Percentiles rank a stretch among this genome's conserved stretches.
phyloP scores from a whole-genome alignment of 2,888 invertebrate species.

The Calliscelio sp. region DNA sequence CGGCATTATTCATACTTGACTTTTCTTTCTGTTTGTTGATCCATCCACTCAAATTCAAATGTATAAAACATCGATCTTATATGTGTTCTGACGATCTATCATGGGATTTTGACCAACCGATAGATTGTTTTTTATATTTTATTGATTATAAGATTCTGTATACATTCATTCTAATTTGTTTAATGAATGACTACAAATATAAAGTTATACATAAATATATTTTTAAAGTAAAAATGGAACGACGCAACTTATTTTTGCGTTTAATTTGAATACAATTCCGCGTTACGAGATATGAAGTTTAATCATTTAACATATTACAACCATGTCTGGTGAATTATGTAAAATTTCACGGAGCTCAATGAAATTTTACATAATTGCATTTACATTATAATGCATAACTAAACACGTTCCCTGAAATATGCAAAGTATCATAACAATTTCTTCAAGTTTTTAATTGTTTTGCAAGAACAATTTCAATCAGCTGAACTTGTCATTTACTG shows the following conservation, averaged over 20 bases:
- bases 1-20: slow-evolving; percentile 64
- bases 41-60: slow-evolving; percentile 59
- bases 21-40: slow-evolving; percentile 60
- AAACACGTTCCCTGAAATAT: not conserved
- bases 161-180: no score
- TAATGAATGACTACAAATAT: no score
- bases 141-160: no score
- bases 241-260: no score
- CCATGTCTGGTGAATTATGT: slow-evolving; percentile 9
- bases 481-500: no score
- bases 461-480: not conserved
- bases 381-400: slow-evolving; percentile 6
- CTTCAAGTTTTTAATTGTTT: no score
- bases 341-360: slow-evolving; percentile 25
- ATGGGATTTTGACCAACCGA: slow-evolving; percentile 8
- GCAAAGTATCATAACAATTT: not conserved
- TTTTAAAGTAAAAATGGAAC: no score
- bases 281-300: not conserved
- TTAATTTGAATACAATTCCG: not conserved
- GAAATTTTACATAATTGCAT: slow-evolving; percentile 40
- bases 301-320: not conserved
- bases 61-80: slow-evolving; percentile 58
- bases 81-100: slow-evolving; percentile 33
- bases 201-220: no score
- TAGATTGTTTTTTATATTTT: no score